Evolutionary conservation across 2,113 vertebrate species (phyloP).

Genomic region (Chaetodon trifascialis): DNA sequence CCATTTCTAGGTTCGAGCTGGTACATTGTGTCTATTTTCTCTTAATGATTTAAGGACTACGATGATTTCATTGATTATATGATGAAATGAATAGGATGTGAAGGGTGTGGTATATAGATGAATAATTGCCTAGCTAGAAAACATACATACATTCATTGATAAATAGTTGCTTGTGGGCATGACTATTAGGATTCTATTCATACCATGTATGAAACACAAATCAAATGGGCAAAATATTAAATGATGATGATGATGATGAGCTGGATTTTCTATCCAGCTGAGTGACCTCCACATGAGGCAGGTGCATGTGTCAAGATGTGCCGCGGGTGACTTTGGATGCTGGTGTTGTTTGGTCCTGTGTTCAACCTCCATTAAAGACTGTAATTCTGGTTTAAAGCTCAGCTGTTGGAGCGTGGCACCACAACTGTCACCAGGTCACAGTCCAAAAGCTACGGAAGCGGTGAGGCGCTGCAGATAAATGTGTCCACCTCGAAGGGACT

Average conservation of each 20-base stretch:
- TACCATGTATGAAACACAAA: neutral
- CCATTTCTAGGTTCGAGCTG: no score
- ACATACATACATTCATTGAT: neutral
- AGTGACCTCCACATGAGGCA: neutral
- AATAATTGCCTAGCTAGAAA: neutral
- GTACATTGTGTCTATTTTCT: no score
- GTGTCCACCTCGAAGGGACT: neutral
- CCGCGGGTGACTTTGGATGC: conserved; percentile 12
- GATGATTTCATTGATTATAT: no score
- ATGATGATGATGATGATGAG: neutral
- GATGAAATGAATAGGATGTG: no score
- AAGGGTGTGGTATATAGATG: no score
- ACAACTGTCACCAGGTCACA: neutral
- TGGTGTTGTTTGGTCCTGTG: neutral
- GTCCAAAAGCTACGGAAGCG: neutral
- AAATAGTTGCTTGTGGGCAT: no score
- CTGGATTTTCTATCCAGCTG: neutral
- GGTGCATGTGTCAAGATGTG: neutral
- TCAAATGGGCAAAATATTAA: neutral
- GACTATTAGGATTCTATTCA: no score
- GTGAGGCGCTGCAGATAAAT: neutral
- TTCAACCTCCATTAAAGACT: conserved; percentile 23
- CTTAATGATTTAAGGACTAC: no score
- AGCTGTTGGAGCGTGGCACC: neutral
- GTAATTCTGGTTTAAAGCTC: conserved; percentile 1